phyloP scores from a whole-genome alignment of 2,113 vertebrate species.

The Cyphomyrus discorhynchus region DNA sequence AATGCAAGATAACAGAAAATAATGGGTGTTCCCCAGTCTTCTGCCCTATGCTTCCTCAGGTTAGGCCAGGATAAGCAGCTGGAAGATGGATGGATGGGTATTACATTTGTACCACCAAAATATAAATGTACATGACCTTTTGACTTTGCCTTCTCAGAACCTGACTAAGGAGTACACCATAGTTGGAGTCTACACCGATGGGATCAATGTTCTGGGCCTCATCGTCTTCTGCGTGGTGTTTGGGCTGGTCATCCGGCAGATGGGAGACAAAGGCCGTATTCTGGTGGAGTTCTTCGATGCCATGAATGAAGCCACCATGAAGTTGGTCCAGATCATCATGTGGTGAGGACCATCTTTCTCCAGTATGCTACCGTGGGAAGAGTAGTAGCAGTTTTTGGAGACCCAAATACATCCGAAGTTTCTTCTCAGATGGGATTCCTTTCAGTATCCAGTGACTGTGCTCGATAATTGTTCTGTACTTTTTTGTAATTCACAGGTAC shows the following conservation, averaged over 20 bases:
- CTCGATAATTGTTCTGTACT: neutral
- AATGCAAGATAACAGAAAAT: neutral
- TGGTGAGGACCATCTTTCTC: constrained; percentile 54
- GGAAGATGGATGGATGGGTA: neutral
- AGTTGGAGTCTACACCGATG: constrained; percentile 61
- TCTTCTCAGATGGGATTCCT: neutral
- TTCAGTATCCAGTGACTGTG: neutral
- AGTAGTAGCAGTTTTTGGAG: neutral
- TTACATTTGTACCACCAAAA: neutral
- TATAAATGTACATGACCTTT: neutral
- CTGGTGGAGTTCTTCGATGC: constrained; percentile 76
- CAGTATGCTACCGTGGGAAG: neutral
- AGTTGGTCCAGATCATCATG: constrained; percentile 77
- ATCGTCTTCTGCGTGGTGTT: constrained; percentile 76
- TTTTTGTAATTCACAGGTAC: constrained; percentile 53
- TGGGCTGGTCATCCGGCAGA: constrained; percentile 71
- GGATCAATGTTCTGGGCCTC: constrained; percentile 72
- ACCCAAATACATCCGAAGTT: neutral
- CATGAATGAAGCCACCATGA: constrained; percentile 75
- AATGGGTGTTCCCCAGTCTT: neutral
- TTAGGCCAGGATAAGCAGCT: neutral
- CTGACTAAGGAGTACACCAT: constrained; percentile 65
- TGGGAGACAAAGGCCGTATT: constrained; percentile 72
- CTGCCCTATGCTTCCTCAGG: neutral
- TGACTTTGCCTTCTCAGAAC: constrained; percentile 47